Percentiles rank a stretch among this genome's conserved stretches.
Evolutionary conservation across 2,113 vertebrate species (phyloP).

Genomic region (Pholis gunnellus): DNA sequence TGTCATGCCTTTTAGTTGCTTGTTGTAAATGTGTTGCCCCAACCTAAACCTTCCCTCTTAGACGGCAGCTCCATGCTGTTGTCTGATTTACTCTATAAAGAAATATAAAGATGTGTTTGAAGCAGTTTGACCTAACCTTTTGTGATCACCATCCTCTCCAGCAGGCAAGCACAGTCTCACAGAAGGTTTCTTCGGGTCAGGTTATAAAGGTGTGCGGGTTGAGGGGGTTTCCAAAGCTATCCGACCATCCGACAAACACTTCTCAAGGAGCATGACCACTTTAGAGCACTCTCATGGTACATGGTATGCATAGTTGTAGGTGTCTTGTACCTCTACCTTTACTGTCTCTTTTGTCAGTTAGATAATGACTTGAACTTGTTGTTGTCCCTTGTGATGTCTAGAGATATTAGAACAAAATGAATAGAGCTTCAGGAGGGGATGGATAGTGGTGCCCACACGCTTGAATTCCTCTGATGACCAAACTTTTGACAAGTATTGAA

Average conservation of each 20-base stretch:
- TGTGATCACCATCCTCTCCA: background rate
- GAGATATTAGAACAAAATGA: background rate
- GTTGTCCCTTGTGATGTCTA: background rate
- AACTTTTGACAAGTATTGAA: conserved; percentile 39
- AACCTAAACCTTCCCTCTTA: background rate
- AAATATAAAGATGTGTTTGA: background rate
- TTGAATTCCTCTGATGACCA: conserved; percentile 4
- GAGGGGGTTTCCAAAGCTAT: background rate
- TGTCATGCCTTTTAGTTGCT: background rate
- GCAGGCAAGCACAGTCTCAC: background rate
- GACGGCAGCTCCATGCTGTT: background rate
- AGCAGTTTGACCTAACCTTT: background rate
- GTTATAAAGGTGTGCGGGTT: background rate
- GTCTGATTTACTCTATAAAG: background rate
- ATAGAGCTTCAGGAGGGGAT: background rate
- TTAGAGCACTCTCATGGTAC: background rate
- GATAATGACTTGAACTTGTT: conserved; percentile 12
- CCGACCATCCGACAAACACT: background rate
- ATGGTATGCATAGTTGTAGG: background rate
- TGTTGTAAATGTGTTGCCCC: background rate
- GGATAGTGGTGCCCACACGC: background rate
- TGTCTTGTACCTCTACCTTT: background rate
- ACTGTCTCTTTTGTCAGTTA: background rate
- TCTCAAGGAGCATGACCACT: background rate
- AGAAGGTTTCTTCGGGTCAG: background rate